Conservation (phyloP, 2,888 invertebrate species). For the Andrena minutula region DNA sequence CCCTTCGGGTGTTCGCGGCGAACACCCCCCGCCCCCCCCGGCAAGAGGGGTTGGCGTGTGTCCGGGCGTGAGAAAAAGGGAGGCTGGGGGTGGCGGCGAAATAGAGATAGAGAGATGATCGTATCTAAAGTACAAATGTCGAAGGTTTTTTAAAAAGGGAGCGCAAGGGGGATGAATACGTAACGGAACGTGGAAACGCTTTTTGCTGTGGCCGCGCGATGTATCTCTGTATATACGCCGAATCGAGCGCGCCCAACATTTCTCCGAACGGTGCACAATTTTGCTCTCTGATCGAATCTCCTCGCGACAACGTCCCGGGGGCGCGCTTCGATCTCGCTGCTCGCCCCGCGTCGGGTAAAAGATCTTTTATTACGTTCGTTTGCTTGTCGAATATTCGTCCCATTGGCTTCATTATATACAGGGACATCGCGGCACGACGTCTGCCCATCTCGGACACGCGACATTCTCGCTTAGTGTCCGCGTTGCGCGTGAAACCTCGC, state of each 20-base stretch:
- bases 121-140: constrained; percentile 62
- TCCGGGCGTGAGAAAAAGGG: constrained; percentile 5
- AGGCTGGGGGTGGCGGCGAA: constrained; percentile 14
- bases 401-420: constrained; percentile 54
- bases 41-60: constrained; percentile 28
- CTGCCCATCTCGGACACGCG: constrained; percentile 12
- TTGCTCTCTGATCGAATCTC: constrained; percentile 3
- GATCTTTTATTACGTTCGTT: not conserved
- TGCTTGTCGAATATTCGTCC: not conserved
- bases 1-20: not conserved
- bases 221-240: constrained; percentile 43
- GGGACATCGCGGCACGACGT: constrained; percentile 43
- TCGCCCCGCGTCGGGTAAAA: too few species aligned
- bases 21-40: not conserved
- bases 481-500: constrained; percentile 8
- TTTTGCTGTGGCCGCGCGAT: constrained; percentile 37
- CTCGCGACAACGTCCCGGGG: too few species aligned
- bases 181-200: constrained; percentile 53
- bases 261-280: constrained; percentile 12
- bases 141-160: constrained; percentile 35
- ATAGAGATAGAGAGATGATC: constrained; percentile 36
- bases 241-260: constrained; percentile 13
- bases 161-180: constrained; percentile 41
- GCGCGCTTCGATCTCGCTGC: too few species aligned
- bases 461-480: not conserved